Evolutionary conservation across 2,797 vertebrate genomes (phyloP), one percentile per base, ranked within the genome.

Genomic region (Benthosema pterotum): DNA sequence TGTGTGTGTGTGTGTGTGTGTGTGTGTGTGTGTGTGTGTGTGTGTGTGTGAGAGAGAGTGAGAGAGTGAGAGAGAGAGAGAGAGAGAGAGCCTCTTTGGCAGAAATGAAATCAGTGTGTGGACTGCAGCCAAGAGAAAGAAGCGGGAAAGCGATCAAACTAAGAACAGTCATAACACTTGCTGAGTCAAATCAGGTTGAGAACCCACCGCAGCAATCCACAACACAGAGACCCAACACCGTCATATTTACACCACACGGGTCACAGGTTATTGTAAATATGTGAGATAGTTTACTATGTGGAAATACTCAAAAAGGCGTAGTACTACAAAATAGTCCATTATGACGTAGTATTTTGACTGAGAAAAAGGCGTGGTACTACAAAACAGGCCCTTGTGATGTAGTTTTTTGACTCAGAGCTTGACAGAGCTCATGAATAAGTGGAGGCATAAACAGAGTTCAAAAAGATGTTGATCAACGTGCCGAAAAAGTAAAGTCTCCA

Each of bases 131-230:
- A 83, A 70, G 14, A 59, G 56, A 74, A 52, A 65, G 55, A 71
- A 68, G 65, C 18, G 64, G 72, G 58, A 86, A 79, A 38, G 12
- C 50, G 55, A 78, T 78, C 79, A 81, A 75, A 74, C 48, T 56
- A 45, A 71, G 62, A 65, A 63, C 60, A 87, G 81, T 84, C 80
- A 84, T 83, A 85, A 86, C 83, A 79, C 64, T 71, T 60, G 61
- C 55, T 78, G 75, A 85, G 60, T 74, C 72, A 81, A 75, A 66
- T 42, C 75, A 80, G 74, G 72, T 83, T 77, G 64, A 52, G 69
- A 75, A 71, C 67, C 16, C 52, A 62, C 57, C 42, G 25, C 65
- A 72, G 56, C 28, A 56, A 50, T 69, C 54, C 56, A 65, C 65
- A 70, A 67, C 58, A 64, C 66, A 46, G 54, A 59, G 59, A 75